Evolutionary conservation across 2,113 vertebrate species (phyloP), one percentile per base, ranked within the genome.

Genomic region (Anolis sagrei): DNA sequence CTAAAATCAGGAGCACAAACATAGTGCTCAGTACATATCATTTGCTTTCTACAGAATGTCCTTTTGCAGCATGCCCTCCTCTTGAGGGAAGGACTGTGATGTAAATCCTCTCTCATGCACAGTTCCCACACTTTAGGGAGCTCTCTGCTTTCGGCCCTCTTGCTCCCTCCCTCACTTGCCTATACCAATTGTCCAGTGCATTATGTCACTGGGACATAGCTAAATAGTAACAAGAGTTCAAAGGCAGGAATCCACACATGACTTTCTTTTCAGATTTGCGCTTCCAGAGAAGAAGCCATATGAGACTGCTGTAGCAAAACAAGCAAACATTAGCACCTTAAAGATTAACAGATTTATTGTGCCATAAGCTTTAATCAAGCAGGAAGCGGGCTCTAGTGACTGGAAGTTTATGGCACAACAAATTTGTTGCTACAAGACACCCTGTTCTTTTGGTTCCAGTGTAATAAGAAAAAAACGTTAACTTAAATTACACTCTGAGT

Each of bases 1-100:
- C 93, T 93, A 92, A 94, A 93, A 90, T 90, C 75, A 89, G 93
- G 85, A 92, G 93, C 49, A 77, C 85, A 92, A 92, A 92, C 89
- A 92, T 94, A 84, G 77, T 88, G 64, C 1, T 90, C 64, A 1
- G 72, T 61, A 79, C 54, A 48, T 27, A 68, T 64, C 88, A n/a
- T 32, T 92, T 66, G 87, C 91, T 89, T 90, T 91, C 91, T 90
- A 82, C 94, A 92, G 91, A 91, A 94, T 82, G 86, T 81, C 89
- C 88, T 94, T 93, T 94, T 86, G 89, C 88, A 90, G 84, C 91
- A 77, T 72, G 32, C 68, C 83, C 87, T 62, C 81, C 86, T 68
- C 83, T 74, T 89, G 93, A 89, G 62, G 0, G 0, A 90, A 62
- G 76, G 0, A 51, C 88, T 39, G 77, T 92, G 94, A 94, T 90